phyloP scores from a whole-genome alignment of 2,888 invertebrate species.

The Geotrupes spiniger region DNA sequence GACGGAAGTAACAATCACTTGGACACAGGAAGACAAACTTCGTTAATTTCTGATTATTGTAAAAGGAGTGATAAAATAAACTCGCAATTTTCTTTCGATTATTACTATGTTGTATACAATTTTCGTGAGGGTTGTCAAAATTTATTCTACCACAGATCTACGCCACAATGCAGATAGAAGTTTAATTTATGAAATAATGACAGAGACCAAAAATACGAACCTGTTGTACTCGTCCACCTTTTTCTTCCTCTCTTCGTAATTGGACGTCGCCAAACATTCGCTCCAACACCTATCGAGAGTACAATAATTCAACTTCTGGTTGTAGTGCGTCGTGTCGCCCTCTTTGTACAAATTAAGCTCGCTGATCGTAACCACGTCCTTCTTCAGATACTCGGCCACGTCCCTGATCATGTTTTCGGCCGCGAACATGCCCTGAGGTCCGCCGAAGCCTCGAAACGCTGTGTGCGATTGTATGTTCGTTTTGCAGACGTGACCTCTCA shows the following conservation, averaged over 20 bases:
- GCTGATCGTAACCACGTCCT: slow-evolving; percentile 63
- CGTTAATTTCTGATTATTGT: too few species aligned
- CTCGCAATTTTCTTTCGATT: too few species aligned
- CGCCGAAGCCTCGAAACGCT: slow-evolving; percentile 91
- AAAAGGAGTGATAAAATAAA: too few species aligned
- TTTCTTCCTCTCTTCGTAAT: slow-evolving; percentile 58
- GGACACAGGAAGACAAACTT: too few species aligned
- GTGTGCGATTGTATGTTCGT: slow-evolving; percentile 92
- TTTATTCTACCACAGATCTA: too few species aligned
- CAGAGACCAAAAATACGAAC: too few species aligned
- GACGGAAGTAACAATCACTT: too few species aligned
- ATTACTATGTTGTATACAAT: too few species aligned
- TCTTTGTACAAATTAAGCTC: slow-evolving; percentile 78
- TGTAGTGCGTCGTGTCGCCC: slow-evolving; percentile 75
- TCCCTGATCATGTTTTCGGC: slow-evolving; percentile 77
- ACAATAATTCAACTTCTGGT: slow-evolving; percentile 70
- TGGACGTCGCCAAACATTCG: slow-evolving; percentile 69
- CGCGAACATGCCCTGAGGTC: slow-evolving; percentile 87
- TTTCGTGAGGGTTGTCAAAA: too few species aligned
- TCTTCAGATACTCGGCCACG: slow-evolving; percentile 67
- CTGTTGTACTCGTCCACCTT: slow-evolving; percentile 69
- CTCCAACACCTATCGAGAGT: slow-evolving; percentile 70
- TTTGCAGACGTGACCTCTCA: slow-evolving; percentile 73
- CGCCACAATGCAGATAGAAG: too few species aligned
- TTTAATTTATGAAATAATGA: too few species aligned